These are phyloP conservation scores for Idris sp. DNA, from an alignment of 1,140 invertebrate species.

Conservation along the genomic window DNA sequence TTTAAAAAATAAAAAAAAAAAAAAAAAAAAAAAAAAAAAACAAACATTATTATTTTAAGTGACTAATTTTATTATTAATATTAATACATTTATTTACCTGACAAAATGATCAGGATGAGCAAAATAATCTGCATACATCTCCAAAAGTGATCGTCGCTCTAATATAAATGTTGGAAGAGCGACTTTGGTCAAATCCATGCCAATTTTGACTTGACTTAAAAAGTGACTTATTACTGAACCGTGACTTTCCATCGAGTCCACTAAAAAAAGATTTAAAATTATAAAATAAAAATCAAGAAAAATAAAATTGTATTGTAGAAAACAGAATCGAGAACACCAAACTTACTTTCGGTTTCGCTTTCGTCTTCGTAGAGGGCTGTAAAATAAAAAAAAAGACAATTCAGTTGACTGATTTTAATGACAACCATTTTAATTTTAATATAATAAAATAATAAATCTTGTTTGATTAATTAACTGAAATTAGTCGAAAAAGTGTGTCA, in stretches of 20 bases:
- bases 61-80: neutral
- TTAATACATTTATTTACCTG: constrained; percentile 81
- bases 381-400: constrained; percentile 49
- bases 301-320: no score
- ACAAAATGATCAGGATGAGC: constrained; percentile 97
- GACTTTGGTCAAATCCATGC: constrained; percentile 99
- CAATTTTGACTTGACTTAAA: constrained; percentile 97
- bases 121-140: constrained; percentile 99
- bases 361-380: constrained; percentile 92
- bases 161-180: constrained; percentile 97
- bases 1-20: no score
- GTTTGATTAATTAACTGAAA: no score
- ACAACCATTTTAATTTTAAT: no score
- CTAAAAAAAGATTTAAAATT: constrained; percentile 58
- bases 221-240: constrained; percentile 96
- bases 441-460: no score
- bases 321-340: no score
- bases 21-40: no score
- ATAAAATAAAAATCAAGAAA: neutral
- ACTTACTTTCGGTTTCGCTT: constrained; percentile 88
- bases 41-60: no score
- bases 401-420: no score
- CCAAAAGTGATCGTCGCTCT: constrained; percentile 94
- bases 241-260: constrained; percentile 92
- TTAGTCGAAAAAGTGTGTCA: no score